Base-by-base conservation (phyloP, 2,888 invertebrate genomes). In the Oeneis ivallda region DNA sequence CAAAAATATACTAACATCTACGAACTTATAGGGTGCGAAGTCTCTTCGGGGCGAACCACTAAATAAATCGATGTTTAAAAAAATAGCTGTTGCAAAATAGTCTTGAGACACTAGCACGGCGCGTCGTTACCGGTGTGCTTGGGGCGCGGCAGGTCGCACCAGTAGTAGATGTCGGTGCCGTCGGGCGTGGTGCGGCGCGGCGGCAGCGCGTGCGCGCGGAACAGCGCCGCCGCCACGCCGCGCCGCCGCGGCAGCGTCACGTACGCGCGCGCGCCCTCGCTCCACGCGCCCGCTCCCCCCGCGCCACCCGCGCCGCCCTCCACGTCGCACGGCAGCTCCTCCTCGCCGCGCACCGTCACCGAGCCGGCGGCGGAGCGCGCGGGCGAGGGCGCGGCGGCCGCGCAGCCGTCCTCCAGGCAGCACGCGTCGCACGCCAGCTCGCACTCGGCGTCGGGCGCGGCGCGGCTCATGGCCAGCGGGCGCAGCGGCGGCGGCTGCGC, bases 131-230 rank as follows among this genome's bases (percentile, higher is more conserved):
- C 94, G 89, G 92, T 84, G 64, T 83, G 80, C 62, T 86, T 82
- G 75, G 89, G 91, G 78, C 93, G 93, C 75, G 95, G 94, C 86
- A 95, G 86, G 91, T 96, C 96, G 92, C 96, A 96, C 96, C 96
- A 96, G 92, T 96, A 96, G 93, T 95, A 96, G 82, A 96, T 94
- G 82, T 95, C 94, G 70, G 96, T 96, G 76, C 96, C 96, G 89
- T 97, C 96, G 37, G 96, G 95, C 65, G 96, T 96, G 76, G 94
- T 93, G 72, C 96, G 93, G 82, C 94, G 95, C 67, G 96, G 96
- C 72, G 96, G 96, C 78, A 93, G 86, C 72, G 84, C 78, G 66
- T 81, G 80, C 74, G 81, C 75, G 65, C 82, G 78, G 79, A 74
- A 83, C 75, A 83, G 71, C 75, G 78, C 81, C 67, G 83, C 82